Base-by-base conservation (phyloP, 2,113 vertebrate genomes). In the Barbus barbus region DNA sequence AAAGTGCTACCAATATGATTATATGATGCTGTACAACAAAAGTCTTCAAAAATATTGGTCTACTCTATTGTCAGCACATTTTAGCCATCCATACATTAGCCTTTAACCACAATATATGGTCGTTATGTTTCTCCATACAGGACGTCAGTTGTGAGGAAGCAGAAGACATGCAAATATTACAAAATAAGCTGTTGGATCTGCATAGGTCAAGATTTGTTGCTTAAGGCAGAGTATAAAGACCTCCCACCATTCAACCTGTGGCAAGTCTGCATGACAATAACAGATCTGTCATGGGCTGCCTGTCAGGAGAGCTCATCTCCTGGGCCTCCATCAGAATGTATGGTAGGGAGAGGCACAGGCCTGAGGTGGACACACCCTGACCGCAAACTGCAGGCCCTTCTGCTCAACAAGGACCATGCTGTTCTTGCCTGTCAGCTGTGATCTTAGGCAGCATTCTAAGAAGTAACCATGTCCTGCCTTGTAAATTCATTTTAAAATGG, bases 251-350 rank as follows among this genome's bases (percentile, higher is more conserved):
- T 44, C 53, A 80, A 31, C 28, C 31, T 69, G 74, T 72, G 82
- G 12, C 61, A 82, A 63, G 38, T n/a, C 69, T 58, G 38, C 65
- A 20, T 38, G 44, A 58, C 72, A 85, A 22, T 7, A 56, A 60
- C 33, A 71, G 33, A 24, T 72, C 61, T 71, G 22, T 51, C 38
- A 74, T 36, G 46, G 8, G 67, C n/a, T 24, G 71, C 69, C 65
- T 33, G 67, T 81, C 72, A 38, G 69, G 14, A 80, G 14, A n/a
- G 7, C 18, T 72, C 80, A 77, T 75, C 78, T 81, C 36, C 51
- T 81, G 61, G 56, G 67, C 22, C 20, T 81, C 38, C n/a, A 18
- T 86, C 48, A 71, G 41, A 81, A 85, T 51, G 44, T 20, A 36
- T 33, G 65, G 9, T 56, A 61, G 77, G 58, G 78, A 51, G 61